Base-by-base conservation (phyloP, 2,113 vertebrate genomes). In the Hoplias malabaricus region DNA sequence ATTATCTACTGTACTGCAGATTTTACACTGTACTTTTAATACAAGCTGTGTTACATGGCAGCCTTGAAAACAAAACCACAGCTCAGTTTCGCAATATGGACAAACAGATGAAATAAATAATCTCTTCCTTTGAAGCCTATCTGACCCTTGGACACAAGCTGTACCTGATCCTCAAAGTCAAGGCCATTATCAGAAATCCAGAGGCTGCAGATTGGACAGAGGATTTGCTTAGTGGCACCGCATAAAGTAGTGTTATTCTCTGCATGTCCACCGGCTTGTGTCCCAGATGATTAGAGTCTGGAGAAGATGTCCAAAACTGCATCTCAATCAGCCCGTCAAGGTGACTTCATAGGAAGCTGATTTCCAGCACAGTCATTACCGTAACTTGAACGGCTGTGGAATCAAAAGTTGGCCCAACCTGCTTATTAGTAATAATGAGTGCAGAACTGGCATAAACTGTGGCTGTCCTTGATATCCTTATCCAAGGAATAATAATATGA, bases 111-210 rank as follows among this genome's bases (percentile, higher is more conserved):
- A 61, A 77, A 36, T 19, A 48, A 57, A 1, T 0, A 59, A 23
- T n/a, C 33, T 11, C 23, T 7, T 25, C 27, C 14, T 42, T 40
- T n/a, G 69, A 16, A n/a, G 43, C 57, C 46, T 33, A 38, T 46
- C 80, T 50, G 16, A 63, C 25, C 43, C 34, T 23, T 56, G 38
- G 50, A 43, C 77, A 43, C 29, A 38, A 67, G 13, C 34, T n/a
- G 19, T 34, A 43, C 12, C 19, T 66, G 62, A 73, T 78, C 50
- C 83, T 82, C 81, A 81, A 82, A 83, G 80, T 73, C 83, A 63
- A 40, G 82, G 69, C 73, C 77, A 88, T 89, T 83, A 81, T 65
- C 85, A 86, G 69, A 85, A 88, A 83, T 53, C 85, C 75, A 80
- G 80, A 75, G 73, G 63, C 82, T 84, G 83, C 31, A 46, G 63